Evolutionary conservation across 2,888 invertebrate genomes (phyloP).

Genomic region (Tromatobia lineatoria): DNA sequence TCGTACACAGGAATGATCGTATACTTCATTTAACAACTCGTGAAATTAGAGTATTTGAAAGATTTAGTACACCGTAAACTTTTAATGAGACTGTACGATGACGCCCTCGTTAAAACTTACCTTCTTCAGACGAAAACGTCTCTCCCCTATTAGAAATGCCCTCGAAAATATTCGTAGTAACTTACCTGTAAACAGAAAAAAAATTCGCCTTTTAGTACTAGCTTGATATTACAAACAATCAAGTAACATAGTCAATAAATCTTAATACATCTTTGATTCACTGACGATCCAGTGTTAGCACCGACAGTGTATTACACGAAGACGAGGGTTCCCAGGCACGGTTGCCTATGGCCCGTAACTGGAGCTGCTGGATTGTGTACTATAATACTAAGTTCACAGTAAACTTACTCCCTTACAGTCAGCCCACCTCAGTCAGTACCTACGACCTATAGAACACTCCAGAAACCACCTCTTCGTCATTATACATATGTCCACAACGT

Average conservation of each 20-base stretch:
- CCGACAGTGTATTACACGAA: neutral
- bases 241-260: neutral
- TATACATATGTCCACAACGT: neutral
- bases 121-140: neutral
- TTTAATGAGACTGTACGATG: neutral
- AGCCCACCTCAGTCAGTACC: neutral
- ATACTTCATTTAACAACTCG: neutral
- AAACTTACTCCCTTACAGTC: conserved; percentile 1
- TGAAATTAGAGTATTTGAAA: neutral
- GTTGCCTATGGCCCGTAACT: neutral
- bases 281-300: neutral
- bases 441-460: conserved; percentile 3
- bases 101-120: neutral
- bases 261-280: neutral
- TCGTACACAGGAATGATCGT: neutral
- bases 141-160: neutral
- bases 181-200: conserved; percentile 43
- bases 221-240: neutral
- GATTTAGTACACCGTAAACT: neutral
- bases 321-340: neutral
- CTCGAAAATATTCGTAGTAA: neutral
- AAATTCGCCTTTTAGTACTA: neutral
- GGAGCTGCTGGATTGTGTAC: neutral
- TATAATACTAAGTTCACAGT: conserved; percentile 11
- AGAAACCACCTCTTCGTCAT: conserved; percentile 13